Evolutionary conservation across 2,888 invertebrate genomes (phyloP), one percentile per base, ranked within the genome.

Genomic region (Amiota mariae): DNA sequence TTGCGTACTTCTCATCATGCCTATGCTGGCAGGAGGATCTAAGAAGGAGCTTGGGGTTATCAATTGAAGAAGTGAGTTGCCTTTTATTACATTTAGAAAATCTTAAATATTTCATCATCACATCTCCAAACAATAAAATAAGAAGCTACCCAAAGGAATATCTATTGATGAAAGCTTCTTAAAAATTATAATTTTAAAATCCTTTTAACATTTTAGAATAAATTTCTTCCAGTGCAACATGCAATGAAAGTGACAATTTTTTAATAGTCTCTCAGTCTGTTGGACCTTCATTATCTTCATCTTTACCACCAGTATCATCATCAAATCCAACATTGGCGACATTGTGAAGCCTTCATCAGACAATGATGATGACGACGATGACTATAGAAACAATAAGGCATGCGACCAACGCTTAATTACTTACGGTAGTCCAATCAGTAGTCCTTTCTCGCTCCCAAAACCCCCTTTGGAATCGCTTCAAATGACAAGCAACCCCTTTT

Each of bases 381-480:
- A 59, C 59, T 59, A 20, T 20, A 11, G 51, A 49, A 68, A 54
- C 67, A 68, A 68, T 48, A 66, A 70, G 66, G 47, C 54, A 71
- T 48, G 61, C 59, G 66, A 54, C 64, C 66, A 71, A 20, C 48
- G 56, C 85, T 82, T 85, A 82, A 82, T 82, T 82, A 82, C 82
- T 85, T 74, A 77, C 82, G 79, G 78, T 83, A 76, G 80, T 79
- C 20, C 36, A 63, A 72, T 61, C 59, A 76, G 36, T 36, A 36
- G 70, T 12, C 67, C 12, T 10, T 51, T 10, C 12, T 11, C 20
- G 18, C 59, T 10, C 12, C 59, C 59, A 20, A 18, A 15, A 10
- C 59, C 20, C 20, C 57, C 15, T 18, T 4, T 1, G 1, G 15
- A 57, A n/a, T 18, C 67, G 49, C 18, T 51, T 68, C 24, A 68